Conservation (phyloP, 2,888 invertebrate genomes). For the Ornithoptera alexandrae region DNA sequence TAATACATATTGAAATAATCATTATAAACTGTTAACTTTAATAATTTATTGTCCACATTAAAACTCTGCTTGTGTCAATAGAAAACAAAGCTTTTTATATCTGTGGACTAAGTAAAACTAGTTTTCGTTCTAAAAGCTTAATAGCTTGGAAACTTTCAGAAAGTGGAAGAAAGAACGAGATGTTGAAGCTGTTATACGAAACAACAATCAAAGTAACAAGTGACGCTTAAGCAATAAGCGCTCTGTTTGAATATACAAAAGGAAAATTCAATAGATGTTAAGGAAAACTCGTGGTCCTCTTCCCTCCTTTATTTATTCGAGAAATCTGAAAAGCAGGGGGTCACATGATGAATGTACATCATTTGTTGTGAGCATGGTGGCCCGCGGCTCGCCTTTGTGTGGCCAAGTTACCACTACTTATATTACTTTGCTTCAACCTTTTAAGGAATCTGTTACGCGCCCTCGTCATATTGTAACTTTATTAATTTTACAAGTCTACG, state of each 20-base stretch:
- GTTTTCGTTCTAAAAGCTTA: too few relatives aligned
- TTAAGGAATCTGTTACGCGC: too few relatives aligned
- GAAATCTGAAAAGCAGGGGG: conserved; percentile 12
- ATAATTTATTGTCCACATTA: too few relatives aligned
- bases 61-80: too few relatives aligned
- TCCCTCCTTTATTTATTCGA: conserved; percentile 6
- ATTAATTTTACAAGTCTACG: too few relatives aligned
- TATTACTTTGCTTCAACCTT: too few relatives aligned
- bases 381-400: neutral
- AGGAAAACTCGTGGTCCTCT: neutral
- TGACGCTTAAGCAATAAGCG: neutral
- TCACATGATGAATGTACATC: conserved; percentile 13
- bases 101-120: too few relatives aligned
- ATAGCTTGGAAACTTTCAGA: neutral
- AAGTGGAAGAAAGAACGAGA: neutral
- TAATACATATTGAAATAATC: too few relatives aligned
- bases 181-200: neutral
- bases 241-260: conserved; percentile 8
- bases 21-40: too few relatives aligned
- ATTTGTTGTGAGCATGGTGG: conserved; percentile 15
- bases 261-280: conserved; percentile 5
- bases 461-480: too few relatives aligned
- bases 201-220: neutral
- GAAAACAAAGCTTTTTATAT: too few relatives aligned
- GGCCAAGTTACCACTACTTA: neutral